Evolutionary conservation across 2,888 invertebrate genomes (phyloP), one percentile per base, ranked within the genome.

Genomic region (Dryomyza anilis): DNA sequence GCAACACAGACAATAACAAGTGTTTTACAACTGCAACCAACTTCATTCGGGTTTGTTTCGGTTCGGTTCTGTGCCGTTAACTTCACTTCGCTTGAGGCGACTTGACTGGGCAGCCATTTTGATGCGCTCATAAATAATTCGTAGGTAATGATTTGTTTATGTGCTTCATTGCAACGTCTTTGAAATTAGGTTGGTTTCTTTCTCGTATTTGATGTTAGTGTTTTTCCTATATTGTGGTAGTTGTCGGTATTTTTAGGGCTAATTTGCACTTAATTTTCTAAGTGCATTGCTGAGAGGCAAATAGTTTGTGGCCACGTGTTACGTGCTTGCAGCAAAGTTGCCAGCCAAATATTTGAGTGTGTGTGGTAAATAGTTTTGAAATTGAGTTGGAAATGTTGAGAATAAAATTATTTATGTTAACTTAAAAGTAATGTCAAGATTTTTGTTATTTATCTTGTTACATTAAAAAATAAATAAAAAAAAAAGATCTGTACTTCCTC

Each of bases 91-190:
- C n/a, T n/a, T n/a, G n/a, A n/a, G n/a, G n/a, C n/a, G n/a, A n/a
- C n/a, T n/a, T n/a, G n/a, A n/a, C n/a, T n/a, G n/a, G n/a, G n/a
- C n/a, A n/a, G n/a, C n/a, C n/a, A n/a, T n/a, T 43, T 39, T 43
- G 39, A n/a, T 10, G 16, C 29, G 10, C 27, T 36, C 10, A 57
- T n/a, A 43, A 16, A 23, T 27, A 39, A 56, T 36, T n/a, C 39
- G 16, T 12, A 33, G 48, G 21, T 33, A 48, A 59, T 59, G 59
- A 59, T 48, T 59, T 59, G 48, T 30, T 48, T 48, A 48, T 23
- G 25, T 33, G 50, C n/a, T 50, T 14, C 23, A 12, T 23, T 23
- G 2, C 1, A 14, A 25, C 8, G 25, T 25, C 25, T 8, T 12
- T 27, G 50, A 23, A 23, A 25, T 48, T 48, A 23, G 7, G 23